Evolutionary conservation across 2,797 vertebrate genomes (phyloP).

Genomic region (Bradypodion pumilum): DNA sequence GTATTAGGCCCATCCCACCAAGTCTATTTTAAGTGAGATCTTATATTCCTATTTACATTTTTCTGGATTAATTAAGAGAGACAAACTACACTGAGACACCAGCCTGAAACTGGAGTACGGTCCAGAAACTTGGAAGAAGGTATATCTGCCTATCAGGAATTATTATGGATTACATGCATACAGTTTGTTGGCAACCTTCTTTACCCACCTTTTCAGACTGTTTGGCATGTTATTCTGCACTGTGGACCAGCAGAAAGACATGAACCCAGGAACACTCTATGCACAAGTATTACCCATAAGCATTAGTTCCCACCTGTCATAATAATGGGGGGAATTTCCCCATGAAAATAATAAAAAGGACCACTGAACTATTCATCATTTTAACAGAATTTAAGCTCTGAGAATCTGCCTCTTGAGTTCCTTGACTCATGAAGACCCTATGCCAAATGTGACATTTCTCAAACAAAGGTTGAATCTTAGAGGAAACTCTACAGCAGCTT

Average conservation of each 20-base stretch:
- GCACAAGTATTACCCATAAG: neutral
- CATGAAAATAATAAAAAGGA: neutral
- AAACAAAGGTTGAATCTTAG: neutral
- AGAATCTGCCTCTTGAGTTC: neutral
- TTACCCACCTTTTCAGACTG: neutral
- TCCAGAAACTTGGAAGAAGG: neutral
- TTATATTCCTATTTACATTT: neutral
- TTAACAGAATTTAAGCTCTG: neutral
- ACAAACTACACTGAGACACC: neutral
- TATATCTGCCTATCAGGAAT: neutral
- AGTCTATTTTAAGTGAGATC: neutral
- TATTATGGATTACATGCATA: neutral
- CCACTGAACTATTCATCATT: neutral
- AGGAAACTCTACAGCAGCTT: neutral
- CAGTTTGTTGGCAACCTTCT: neutral
- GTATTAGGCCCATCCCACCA: neutral
- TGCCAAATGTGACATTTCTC: accelerated
- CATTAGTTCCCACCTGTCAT: neutral
- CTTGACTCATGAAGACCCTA: too few relatives aligned
- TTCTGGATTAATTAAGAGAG: neutral
- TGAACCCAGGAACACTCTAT: neutral
- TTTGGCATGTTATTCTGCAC: neutral
- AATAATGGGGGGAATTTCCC: neutral
- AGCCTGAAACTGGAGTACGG: neutral
- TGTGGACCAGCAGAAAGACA: neutral